Evolutionary conservation across 2,113 vertebrate genomes (phyloP).

Genomic region (Anarhynchus alexandrinus): DNA sequence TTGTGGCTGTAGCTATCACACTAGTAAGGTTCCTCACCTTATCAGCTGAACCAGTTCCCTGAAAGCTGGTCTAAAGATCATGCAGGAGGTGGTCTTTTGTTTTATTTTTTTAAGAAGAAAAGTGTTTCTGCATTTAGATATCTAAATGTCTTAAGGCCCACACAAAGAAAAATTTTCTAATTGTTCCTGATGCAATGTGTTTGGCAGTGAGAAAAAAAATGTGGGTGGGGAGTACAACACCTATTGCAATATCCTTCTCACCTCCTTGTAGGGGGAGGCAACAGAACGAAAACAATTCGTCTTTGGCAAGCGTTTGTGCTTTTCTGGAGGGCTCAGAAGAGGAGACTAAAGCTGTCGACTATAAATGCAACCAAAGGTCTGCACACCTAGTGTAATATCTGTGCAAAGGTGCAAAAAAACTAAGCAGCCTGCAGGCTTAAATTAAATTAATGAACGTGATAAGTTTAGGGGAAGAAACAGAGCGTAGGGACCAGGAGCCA

Average conservation of each 20-base stretch:
- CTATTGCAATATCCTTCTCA: slow-evolving; percentile 36
- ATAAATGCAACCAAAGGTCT: background rate
- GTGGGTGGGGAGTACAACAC: slow-evolving; percentile 29
- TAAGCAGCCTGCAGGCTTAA: background rate
- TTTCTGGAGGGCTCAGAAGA: background rate
- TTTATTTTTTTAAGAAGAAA: background rate
- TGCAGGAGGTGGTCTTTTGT: background rate
- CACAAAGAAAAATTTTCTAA: background rate
- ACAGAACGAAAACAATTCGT: slow-evolving; percentile 1
- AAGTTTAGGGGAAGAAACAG: background rate
- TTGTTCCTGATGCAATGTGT: slow-evolving; percentile 33
- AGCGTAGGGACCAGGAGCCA: background rate
- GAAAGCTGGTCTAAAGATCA: background rate
- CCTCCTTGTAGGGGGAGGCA: background rate
- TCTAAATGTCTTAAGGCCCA: background rate
- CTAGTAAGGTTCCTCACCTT: background rate
- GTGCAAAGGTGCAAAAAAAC: background rate
- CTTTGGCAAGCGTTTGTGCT: background rate
- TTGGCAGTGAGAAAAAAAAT: slow-evolving; percentile 41
- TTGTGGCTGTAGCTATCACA: background rate
- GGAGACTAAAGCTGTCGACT: background rate
- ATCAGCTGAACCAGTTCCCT: background rate
- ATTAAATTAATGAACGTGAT: background rate
- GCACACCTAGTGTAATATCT: background rate
- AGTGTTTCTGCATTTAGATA: background rate